Base-by-base conservation (phyloP, 2,797 vertebrate genomes). In the Pyrocephalus nanus region DNA sequence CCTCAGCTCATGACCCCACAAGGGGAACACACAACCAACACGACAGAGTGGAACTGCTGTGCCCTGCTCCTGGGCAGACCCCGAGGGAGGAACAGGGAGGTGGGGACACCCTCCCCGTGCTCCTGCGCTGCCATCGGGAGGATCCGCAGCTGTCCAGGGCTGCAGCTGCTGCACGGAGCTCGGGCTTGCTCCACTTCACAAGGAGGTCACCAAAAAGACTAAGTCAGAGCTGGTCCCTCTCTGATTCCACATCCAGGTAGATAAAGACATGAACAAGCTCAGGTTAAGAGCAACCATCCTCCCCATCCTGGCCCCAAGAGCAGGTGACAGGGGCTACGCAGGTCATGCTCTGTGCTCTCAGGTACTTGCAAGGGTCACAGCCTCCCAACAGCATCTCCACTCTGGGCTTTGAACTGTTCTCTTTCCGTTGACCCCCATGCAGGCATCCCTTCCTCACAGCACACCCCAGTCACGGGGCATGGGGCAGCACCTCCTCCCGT, bases 181-280 rank as follows among this genome's bases (percentile, higher is more conserved):
- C 11, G 34, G 88, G 86, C 61, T 94, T 67, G 96, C 97, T 97
- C 96, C 90, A 96, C 92, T 97, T 97, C 95, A 86, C 96, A 97
- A 97, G 83, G 80, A 97, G 96, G 96, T 95, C 96, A 92, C 65
- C 42, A 82, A 50, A 64, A 54, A 34, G 34, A 77, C 67, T 58
- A 79, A 65, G 65, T 78, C 15, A 5, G 80, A 91, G 67, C 43
- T 36, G 54, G 47, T 53, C 16, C 51, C 76, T 10, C 4, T 26
- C 55, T 23, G 48, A 64, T 86, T 70, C 77, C 72, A 66, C 11
- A 80, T 29, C 65, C 62, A n/a, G 45, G 36, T 57, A 45, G 36
- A 73, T 2, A 23, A 43, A 79, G 36, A 50, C 40, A 20, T 0
- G 5, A 61, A 60, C 7, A 25, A 47, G 42, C 48, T 18, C 20